A percentile compares a stretch with the other conserved stretches of the same genome.
phyloP scores from a whole-genome alignment of 2,797 vertebrate species.

The Phoeniculus purpureus region DNA sequence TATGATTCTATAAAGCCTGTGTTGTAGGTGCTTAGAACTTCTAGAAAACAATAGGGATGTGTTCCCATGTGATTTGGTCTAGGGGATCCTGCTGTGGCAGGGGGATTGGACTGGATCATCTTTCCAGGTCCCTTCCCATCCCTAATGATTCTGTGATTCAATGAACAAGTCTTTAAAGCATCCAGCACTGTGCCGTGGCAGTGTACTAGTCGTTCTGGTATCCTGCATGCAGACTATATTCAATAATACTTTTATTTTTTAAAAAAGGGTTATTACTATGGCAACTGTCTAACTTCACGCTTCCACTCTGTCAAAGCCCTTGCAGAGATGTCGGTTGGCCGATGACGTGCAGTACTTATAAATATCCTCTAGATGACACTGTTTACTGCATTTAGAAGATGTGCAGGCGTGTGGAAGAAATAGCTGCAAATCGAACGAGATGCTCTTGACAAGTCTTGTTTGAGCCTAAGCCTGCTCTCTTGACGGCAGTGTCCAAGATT shows the following conservation, averaged over 20 bases:
- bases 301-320: neutral
- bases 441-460: neutral
- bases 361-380: conserved; percentile 91
- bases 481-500: neutral
- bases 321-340: neutral
- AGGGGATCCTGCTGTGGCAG: too few relatives aligned
- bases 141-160: too few relatives aligned
- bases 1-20: too few relatives aligned
- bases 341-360: conserved; percentile 42
- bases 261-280: neutral
- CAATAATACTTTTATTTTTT: neutral
- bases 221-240: neutral
- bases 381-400: conserved; percentile 84
- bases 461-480: neutral
- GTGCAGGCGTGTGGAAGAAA: neutral
- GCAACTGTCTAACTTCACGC: neutral
- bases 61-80: too few relatives aligned
- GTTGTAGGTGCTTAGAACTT: too few relatives aligned
- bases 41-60: too few relatives aligned
- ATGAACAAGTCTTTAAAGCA: neutral
- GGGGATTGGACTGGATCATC: too few relatives aligned
- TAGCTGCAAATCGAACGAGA: neutral
- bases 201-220: neutral
- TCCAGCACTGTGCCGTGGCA: neutral
- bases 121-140: too few relatives aligned